These are phyloP conservation scores for Sclerodermus sp. DNA, from an alignment of 2,888 invertebrate genomes.

Conservation along the genomic window DNA sequence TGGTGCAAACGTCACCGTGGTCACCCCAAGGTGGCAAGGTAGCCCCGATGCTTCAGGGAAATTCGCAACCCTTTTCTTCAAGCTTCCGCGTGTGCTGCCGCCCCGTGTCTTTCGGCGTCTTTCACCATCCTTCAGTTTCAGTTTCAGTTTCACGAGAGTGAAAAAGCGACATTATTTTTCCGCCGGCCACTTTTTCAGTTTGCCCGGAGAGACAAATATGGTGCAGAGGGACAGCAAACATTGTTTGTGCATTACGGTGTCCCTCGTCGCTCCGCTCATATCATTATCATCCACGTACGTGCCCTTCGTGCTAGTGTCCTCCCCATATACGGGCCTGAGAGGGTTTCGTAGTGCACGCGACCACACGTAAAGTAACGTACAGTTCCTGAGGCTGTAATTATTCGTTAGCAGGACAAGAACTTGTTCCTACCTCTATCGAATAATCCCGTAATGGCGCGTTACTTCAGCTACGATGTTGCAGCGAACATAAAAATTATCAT, in stretches of 20 bases:
- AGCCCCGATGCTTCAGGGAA: too few relatives aligned
- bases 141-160: too few relatives aligned
- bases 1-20: too few relatives aligned
- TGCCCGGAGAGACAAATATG: slow-evolving; percentile 8
- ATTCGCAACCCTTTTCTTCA: too few relatives aligned
- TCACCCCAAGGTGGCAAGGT: too few relatives aligned
- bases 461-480: not conserved
- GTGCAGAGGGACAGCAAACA: slow-evolving; percentile 20
- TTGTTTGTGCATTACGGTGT: slow-evolving; percentile 39
- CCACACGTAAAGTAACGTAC: slow-evolving; percentile 18
- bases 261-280: slow-evolving; percentile 20
- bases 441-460: slow-evolving; percentile 3
- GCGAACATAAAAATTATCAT: not conserved
- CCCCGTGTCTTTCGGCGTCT: too few relatives aligned
- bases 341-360: slow-evolving; percentile 22
- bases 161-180: too few relatives aligned
- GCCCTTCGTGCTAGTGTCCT: slow-evolving; percentile 14
- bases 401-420: slow-evolving; percentile 34
- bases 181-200: not conserved
- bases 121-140: too few relatives aligned
- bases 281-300: slow-evolving; percentile 27
- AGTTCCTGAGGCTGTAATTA: slow-evolving; percentile 40
- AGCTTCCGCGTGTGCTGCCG: too few relatives aligned
- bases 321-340: slow-evolving; percentile 12
- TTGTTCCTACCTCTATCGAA: slow-evolving; percentile 7